These are phyloP conservation scores for Drosophila atripex DNA, from an alignment of 2,888 invertebrate species.

Conservation along the genomic window DNA sequence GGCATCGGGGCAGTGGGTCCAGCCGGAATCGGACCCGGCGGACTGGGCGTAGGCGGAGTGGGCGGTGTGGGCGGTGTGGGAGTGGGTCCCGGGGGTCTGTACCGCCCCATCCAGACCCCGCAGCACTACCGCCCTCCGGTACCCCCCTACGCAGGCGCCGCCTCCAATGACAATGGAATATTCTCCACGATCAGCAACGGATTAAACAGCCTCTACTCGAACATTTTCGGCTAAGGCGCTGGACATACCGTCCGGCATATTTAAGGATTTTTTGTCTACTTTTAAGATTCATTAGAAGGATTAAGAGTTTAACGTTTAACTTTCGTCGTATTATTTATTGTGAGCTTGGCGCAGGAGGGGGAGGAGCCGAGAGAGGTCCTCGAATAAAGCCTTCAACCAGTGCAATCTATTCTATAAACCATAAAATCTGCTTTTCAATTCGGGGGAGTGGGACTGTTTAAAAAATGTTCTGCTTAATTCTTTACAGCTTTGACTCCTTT, in stretches of 20 bases:
- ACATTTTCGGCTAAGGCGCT: conserved; percentile 88
- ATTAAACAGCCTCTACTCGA: conserved; percentile 90
- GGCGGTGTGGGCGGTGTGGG: neutral
- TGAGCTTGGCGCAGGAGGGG: conserved; percentile 3
- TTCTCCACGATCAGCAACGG: conserved; percentile 91
- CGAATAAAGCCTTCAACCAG: conserved; percentile 38
- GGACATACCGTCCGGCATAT: neutral
- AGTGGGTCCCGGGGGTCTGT: conserved; percentile 66
- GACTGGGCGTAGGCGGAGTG: neutral
- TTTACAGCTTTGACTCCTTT: no score
- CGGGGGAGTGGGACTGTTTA: neutral
- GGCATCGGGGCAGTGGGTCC: conserved; percentile 84
- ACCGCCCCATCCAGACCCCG: conserved; percentile 86
- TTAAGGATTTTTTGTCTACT: conserved; percentile 49
- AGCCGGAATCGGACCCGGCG: conserved; percentile 20
- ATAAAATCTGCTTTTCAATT: neutral
- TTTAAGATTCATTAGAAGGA: conserved; percentile 44
- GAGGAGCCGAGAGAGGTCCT: neutral
- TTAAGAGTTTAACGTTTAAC: conserved; percentile 34
- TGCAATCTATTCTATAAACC: conserved; percentile 29
- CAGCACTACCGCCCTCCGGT: conserved; percentile 84
- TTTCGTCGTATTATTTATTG: conserved; percentile 41
- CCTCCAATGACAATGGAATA: conserved; percentile 83
- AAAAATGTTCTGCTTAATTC: neutral
- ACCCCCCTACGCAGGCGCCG: conserved; percentile 78